A percentile compares a stretch with the other conserved stretches of the same genome.
Conservation (phyloP, 2,797 vertebrate species). For the Trachurus trachurus region DNA sequence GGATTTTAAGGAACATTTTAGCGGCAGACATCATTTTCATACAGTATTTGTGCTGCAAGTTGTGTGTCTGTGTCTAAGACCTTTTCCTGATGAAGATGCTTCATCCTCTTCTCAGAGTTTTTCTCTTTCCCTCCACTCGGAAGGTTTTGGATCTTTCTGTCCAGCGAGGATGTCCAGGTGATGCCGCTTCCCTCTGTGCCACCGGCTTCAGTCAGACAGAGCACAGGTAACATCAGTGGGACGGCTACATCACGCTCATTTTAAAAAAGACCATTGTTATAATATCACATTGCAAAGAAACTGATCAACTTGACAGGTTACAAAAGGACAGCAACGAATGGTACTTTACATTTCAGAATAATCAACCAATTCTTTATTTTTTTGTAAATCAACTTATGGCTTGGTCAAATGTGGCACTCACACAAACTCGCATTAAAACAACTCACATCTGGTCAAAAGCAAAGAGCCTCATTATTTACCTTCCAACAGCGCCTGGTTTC, state of each 20-base stretch:
- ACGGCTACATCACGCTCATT: neutral
- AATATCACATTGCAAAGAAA: too few species aligned
- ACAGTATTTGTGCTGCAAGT: neutral
- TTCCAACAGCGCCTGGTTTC: conserved; percentile 34
- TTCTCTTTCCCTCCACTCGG: conserved; percentile 81
- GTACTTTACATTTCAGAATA: too few species aligned
- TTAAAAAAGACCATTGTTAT: neutral
- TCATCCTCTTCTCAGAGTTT: conserved; percentile 87
- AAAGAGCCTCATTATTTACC: conserved; percentile 46
- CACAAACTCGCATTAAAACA: too few species aligned
- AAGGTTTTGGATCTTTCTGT: conserved; percentile 80
- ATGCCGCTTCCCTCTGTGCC: conserved; percentile 76
- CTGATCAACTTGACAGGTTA: too few species aligned
- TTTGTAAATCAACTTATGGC: too few species aligned
- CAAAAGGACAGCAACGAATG: too few species aligned
- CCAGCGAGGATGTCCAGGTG: conserved; percentile 90
- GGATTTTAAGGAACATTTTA: neutral
- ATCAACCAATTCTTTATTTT: too few species aligned
- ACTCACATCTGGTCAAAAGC: neutral
- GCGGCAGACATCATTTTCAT: neutral
- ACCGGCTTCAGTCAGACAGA: conserved; percentile 34
- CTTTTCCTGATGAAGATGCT: conserved; percentile 92
- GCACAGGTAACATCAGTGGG: conserved; percentile 17
- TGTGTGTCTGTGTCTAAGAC: conserved; percentile 67
- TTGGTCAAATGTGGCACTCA: too few species aligned